Evolutionary conservation across 37 sponge, comb jelly and placozoan species (phyloP).

Genomic region (Halichondria panicea): DNA sequence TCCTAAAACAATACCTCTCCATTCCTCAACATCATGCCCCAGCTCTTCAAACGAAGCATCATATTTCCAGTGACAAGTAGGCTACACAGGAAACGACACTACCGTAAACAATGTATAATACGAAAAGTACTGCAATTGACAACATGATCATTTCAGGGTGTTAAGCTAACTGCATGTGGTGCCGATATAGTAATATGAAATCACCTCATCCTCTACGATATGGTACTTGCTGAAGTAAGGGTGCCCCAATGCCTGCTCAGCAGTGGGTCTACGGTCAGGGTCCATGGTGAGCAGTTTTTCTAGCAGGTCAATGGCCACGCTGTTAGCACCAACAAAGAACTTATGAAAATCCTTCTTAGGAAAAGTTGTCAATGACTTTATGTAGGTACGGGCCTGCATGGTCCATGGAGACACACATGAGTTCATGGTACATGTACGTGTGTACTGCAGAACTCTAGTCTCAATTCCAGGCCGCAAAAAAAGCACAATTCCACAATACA

Average conservation of each 20-base stretch:
- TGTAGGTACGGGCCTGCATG: constrained; percentile 65
- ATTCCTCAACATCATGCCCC: constrained; percentile 30
- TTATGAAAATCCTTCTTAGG: constrained; percentile 58
- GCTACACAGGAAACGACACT: constrained; percentile 37
- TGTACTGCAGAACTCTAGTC: too few species aligned
- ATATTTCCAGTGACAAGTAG: constrained; percentile 32
- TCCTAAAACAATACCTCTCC: constrained; percentile 37
- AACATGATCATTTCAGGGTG: too few species aligned
- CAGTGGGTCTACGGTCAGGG: constrained; percentile 69
- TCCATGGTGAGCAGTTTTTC: constrained; percentile 76
- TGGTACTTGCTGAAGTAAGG: constrained; percentile 80
- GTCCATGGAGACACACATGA: too few species aligned
- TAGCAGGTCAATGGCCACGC: constrained; percentile 69
- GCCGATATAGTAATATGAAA: too few species aligned
- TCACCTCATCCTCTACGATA: constrained; percentile 87
- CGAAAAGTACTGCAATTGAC: too few species aligned
- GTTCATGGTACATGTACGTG: too few species aligned
- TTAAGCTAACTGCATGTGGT: too few species aligned
- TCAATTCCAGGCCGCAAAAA: too few species aligned
- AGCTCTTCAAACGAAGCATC: constrained; percentile 42
- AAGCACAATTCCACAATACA: too few species aligned
- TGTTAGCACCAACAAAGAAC: constrained; percentile 86
- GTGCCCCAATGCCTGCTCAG: constrained; percentile 78
- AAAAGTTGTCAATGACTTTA: constrained; percentile 50
- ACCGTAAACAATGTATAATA: too few species aligned